Evolutionary conservation across 2,888 invertebrate genomes (phyloP), one percentile per base, ranked within the genome.

Genomic region (Spicauda simplicius): DNA sequence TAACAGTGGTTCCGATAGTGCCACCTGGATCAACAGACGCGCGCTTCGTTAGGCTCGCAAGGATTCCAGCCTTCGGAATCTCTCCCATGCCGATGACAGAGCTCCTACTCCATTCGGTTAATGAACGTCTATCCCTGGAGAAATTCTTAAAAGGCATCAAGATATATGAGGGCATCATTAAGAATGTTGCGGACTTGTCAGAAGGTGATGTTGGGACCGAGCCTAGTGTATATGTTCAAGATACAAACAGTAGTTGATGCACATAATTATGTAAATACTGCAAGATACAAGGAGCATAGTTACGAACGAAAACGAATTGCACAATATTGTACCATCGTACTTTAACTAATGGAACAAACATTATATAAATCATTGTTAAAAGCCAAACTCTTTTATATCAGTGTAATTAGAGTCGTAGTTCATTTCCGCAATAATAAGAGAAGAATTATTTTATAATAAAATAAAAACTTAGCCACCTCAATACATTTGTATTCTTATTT

Each of bases 51-150:
- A 94, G 98, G 76, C 87, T 89, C 93, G 85, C 94, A 54, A 97
- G 96, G 14, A 93, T 96, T 64, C 96, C 97, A n/a, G 97, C 97
- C 0, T 91, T 97, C 74, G 96, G 97, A n/a, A 96, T 97, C 82
- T 97, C 97, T 0, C 97, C 97, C 0, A 97, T 97, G 94, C 96
- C 96, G 79, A 95, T 96, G 78, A 97, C 97, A 0, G 96, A 96
- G 0, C 93, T 96, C 16, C 91, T 97, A 2, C 94, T 97, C 14
- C 98, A 98, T 81, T 96, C 97, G 77, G 96, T 97, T 80, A 94
- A 98, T 80, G 98, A 98, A 83, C 96, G 91, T 78, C 85, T 98
- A 16, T 95, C 95, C 76, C 95, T 95, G 73, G 88, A 94, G 1
- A 94, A 95, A 1, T 98, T 97, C 82, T 83, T 97, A 11, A 85